Evolutionary conservation across 64 coral and sea anemone genomes (phyloP).

Genomic region (Acropora tenuis): DNA sequence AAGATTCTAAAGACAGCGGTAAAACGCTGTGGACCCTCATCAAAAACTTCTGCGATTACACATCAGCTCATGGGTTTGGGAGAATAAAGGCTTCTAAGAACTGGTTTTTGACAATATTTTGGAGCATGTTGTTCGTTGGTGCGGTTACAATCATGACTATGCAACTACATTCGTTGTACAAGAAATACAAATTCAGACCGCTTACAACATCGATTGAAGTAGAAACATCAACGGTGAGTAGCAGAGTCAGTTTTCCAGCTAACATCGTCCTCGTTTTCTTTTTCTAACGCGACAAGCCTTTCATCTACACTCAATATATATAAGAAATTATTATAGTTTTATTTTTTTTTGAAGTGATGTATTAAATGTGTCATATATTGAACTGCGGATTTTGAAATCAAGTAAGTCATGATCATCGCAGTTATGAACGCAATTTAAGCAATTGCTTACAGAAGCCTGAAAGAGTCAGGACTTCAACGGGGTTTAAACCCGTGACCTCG

Average conservation of each 20-base stretch:
- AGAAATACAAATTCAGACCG: conserved; percentile 9
- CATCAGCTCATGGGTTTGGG: conserved; percentile 14
- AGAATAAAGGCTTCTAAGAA: neutral
- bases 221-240: conserved; percentile 1
- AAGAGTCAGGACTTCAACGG: too few species aligned
- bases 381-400: too few species aligned
- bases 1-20: neutral
- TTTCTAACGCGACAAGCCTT: too few species aligned
- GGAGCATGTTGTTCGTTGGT: neutral
- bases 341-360: neutral
- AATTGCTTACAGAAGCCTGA: too few species aligned
- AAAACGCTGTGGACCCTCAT: neutral
- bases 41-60: neutral
- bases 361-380: too few species aligned
- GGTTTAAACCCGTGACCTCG: too few species aligned
- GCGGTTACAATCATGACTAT: neutral
- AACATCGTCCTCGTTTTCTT: too few species aligned
- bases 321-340: too few species aligned
- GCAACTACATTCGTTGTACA: conserved; percentile 1
- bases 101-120: neutral
- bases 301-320: too few species aligned
- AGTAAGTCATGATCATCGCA: too few species aligned
- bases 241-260: too few species aligned
- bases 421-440: too few species aligned
- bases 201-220: conserved; percentile 1